phyloP scores from a whole-genome alignment of 2,113 vertebrate species.

The Cephalopterus ornatus region DNA sequence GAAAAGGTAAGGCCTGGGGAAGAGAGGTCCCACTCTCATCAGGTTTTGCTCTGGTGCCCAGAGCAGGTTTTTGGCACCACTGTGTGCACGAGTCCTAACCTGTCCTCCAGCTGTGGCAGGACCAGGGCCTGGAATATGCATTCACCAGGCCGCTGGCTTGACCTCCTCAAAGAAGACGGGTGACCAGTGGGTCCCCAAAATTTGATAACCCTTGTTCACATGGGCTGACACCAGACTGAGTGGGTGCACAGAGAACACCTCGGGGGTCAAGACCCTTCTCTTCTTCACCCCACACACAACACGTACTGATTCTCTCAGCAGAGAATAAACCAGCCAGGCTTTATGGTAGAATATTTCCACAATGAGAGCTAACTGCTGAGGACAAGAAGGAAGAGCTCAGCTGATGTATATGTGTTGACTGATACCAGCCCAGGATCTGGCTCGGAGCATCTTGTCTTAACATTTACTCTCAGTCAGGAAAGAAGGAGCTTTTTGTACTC shows the following conservation, averaged over 20 bases:
- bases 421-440: neutral
- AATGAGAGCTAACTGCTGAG: neutral
- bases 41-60: no score
- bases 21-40: no score
- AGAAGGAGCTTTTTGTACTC: neutral
- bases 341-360: neutral
- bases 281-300: neutral
- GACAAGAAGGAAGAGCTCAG: neutral
- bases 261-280: neutral
- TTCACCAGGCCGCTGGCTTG: accelerated
- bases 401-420: neutral
- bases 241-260: accelerated
- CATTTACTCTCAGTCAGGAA: neutral
- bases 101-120: neutral
- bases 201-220: accelerated
- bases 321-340: neutral
- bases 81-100: accelerated
- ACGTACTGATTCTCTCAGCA: neutral
- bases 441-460: neutral
- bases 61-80: neutral
- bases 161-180: neutral
- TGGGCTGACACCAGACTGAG: neutral
- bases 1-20: neutral
- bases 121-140: accelerated
- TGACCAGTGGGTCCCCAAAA: neutral